Base-by-base conservation (phyloP, 2,888 invertebrate genomes). In the Brenthis hecate region DNA sequence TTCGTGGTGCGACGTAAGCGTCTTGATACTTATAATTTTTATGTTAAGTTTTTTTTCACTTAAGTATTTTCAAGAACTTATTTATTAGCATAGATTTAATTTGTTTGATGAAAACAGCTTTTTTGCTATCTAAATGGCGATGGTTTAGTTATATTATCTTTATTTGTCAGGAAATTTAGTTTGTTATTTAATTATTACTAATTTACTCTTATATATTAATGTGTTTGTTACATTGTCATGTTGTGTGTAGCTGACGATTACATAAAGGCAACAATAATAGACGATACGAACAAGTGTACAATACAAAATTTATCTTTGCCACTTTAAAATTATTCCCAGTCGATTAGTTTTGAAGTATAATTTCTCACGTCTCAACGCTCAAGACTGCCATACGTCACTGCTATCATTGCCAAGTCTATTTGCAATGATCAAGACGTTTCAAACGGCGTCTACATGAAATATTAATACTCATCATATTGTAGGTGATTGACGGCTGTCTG, bases 381-480 rank as follows among this genome's bases (percentile, higher is more conserved):
- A 65, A 56, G 50, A 54, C 55, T 32, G n/a, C 55, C 28, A 50
- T 58, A 66, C 58, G 67, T 72, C 57, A 56, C 50, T 58, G 56
- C 47, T 57, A 56, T 65, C 70, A 66, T 55, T 67, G 60, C 58
- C 69, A 66, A 66, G 67, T 72, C 70, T 68, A 73, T 73, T 73
- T 70, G 63, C 71, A 71, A 72, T 58, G 71, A 85, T 77, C 85
- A 86, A 87, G 80, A 82, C 77, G 70, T 73, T 71, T 76, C 77
- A 76, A 70, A 70, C 82, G 36, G 36, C 77, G 71, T 74, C 78
- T 80, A 73, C 77, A 78, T 88, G 87, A 88, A 89, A 89, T 89
- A 89, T 88, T 88, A 89, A 87, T 90, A 87, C 89, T 86, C 92
- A 91, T 92, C 91, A 91, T 91, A 90, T 83, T 85, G 78, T 81